Base-by-base conservation (phyloP, 2,888 invertebrate species). In the Pyrrhosoma nymphula region DNA sequence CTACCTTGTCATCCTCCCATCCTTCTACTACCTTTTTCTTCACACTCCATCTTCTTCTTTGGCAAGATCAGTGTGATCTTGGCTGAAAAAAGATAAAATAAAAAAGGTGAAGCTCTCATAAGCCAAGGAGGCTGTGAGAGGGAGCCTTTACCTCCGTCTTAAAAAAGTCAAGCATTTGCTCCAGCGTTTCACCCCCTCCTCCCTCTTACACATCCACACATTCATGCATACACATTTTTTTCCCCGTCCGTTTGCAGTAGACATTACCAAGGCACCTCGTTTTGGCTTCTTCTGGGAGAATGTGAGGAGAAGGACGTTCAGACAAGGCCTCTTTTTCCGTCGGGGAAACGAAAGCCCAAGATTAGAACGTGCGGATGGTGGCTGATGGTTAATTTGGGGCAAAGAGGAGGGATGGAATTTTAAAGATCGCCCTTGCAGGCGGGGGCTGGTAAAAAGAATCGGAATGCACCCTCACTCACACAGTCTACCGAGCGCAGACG, bases 311-410 rank as follows among this genome's bases (percentile, higher is more conserved):
- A 69, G 47, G 47, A 69, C 69, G 26, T n/a, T 69, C 69, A 47
- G 47, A 47, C 47, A 47, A 47, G 47, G 8, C 10, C 60, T 20
- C 60, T 60, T 60, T 60, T 20, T 60, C 26, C 69, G 10, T n/a
- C n/a, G 69, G 69, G n/a, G n/a, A 69, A 69, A 47, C 47, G 47
- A 47, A 69, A n/a, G 69, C 69, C 69, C n/a, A 69, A 69, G 69
- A 69, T 69, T 69, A 69, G 69, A 69, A 69, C 69, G 23, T n/a
- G 69, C 69, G 69, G 26, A 69, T 26, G 47, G 47, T 47, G 69
- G 69, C 69, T 69, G 69, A 69, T 69, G 69, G 69, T 69, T 69
- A 69, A 69, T 69, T 69, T 69, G 69, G 69, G 69, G 69, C 69
- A 26, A 26, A 26, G 26, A 10, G 69, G n/a, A 47, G 47, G 47